These are phyloP conservation scores for Empidonax alnorum DNA, from an alignment of 2,113 vertebrate genomes.

Conservation along the genomic window DNA sequence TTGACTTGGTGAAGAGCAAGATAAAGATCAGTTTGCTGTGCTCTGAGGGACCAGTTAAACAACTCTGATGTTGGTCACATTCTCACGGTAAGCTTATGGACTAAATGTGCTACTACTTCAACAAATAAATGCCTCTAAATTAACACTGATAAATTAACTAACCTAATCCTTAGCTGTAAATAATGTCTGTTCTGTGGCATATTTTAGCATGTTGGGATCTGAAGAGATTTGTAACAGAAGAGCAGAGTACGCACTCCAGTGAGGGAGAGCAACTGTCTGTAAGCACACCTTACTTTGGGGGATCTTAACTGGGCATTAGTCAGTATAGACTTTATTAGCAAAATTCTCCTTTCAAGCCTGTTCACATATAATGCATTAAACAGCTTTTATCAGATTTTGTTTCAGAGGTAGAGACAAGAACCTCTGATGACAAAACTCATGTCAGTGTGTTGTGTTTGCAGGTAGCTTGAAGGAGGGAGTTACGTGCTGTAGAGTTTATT, in stretches of 20 bases:
- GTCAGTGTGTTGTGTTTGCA: background rate
- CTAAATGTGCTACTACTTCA: background rate
- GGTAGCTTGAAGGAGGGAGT: background rate
- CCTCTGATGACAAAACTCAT: background rate
- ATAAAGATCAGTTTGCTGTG: conserved; percentile 28
- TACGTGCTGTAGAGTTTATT: background rate
- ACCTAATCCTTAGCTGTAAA: background rate
- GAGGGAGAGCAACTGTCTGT: background rate
- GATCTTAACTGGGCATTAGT: background rate
- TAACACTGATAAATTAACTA: background rate
- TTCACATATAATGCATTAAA: background rate
- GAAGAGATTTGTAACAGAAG: background rate
- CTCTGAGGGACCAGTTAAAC: conserved; percentile 37
- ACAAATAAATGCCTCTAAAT: background rate
- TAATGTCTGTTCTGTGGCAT: background rate
- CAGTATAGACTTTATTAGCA: background rate
- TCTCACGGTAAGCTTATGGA: background rate
- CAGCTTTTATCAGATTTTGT: background rate
- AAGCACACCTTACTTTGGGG: background rate
- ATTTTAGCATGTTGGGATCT: background rate
- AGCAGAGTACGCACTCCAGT: background rate
- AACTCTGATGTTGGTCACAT: conserved; percentile 21
- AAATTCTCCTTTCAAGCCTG: background rate
- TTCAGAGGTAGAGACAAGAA: background rate
- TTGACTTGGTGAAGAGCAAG: background rate